These are phyloP conservation scores for Aldrovandia affinis DNA, from an alignment of 2,797 vertebrate species.

Conservation along the genomic window DNA sequence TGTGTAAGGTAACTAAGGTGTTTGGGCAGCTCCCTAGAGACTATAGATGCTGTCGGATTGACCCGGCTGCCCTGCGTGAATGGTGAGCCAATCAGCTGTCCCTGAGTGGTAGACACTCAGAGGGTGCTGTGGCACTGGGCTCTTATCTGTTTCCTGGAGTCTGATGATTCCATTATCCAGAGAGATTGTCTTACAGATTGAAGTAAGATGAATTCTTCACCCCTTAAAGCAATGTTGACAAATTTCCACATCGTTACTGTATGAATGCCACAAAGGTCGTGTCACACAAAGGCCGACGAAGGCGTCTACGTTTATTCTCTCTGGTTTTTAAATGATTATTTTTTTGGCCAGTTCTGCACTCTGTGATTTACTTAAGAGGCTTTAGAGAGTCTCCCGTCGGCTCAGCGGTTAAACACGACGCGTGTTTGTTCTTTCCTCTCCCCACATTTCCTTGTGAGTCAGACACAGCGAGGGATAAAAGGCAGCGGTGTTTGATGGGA, in stretches of 20 bases:
- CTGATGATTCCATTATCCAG: background rate
- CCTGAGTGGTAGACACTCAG: background rate
- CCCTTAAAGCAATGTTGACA: background rate
- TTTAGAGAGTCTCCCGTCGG: background rate
- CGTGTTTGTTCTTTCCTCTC: conserved; percentile 28
- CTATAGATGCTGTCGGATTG: conserved; percentile 2
- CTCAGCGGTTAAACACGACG: conserved; percentile 6
- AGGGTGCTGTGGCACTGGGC: background rate
- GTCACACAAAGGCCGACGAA: background rate
- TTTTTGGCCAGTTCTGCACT: background rate
- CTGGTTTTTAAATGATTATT: background rate
- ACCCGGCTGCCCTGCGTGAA: background rate
- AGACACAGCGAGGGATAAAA: conserved; percentile 1
- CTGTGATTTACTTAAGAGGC: background rate
- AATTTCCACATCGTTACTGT: background rate
- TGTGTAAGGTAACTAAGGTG: conserved; percentile 38
- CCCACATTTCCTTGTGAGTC: background rate
- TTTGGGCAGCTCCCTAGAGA: conserved; percentile 51
- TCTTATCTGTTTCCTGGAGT: background rate
- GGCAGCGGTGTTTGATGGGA: conserved; percentile 12
- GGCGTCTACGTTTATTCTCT: background rate
- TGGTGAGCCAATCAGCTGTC: background rate
- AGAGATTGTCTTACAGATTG: background rate
- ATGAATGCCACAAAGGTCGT: background rate
- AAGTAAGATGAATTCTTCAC: background rate